Conservation (phyloP, 2,113 vertebrate genomes). For the Bubo blakistoni region DNA sequence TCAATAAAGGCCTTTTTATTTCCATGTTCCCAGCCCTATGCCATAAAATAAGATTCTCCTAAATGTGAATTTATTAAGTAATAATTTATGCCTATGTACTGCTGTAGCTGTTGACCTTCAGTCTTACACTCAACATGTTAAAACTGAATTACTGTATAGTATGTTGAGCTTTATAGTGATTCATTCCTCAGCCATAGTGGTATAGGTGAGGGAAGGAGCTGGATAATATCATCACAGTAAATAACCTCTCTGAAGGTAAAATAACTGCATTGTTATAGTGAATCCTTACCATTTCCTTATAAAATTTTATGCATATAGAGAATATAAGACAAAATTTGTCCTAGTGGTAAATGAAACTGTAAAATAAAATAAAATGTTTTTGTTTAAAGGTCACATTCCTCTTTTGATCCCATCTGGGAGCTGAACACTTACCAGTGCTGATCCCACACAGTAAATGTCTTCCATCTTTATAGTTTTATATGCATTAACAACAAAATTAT, state of each 20-base stretch:
- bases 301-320: neutral
- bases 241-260: neutral
- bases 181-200: neutral
- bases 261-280: neutral
- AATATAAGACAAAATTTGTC: neutral
- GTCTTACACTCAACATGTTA: neutral
- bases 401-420: neutral
- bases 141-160: neutral
- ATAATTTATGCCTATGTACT: slow-evolving; percentile 26
- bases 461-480: neutral
- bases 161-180: neutral
- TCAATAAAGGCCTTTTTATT: neutral
- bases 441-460: neutral
- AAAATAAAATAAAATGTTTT: neutral
- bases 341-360: neutral
- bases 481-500: neutral
- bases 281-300: neutral
- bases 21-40: neutral
- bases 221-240: neutral
- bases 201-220: neutral
- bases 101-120: slow-evolving; percentile 45
- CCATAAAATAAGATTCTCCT: neutral
- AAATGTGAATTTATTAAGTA: slow-evolving; percentile 23
- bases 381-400: neutral
- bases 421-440: neutral